phyloP scores from a whole-genome alignment of 2,797 vertebrate genomes.

The Margarornis squamiger region DNA sequence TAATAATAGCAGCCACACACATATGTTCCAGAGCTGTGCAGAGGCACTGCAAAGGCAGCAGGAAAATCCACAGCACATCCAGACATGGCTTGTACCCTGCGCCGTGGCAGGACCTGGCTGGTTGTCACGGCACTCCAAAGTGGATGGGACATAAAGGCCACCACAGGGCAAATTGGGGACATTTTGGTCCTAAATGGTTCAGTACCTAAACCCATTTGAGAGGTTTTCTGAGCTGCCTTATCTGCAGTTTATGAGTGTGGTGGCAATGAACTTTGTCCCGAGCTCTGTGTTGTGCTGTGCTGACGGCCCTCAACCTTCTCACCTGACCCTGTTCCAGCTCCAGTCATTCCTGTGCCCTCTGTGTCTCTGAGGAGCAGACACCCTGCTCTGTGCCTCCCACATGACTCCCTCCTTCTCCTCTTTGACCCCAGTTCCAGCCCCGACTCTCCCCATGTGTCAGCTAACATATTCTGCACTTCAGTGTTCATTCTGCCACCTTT shows the following conservation, averaged over 20 bases:
- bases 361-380: not conserved
- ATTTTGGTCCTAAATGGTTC: not conserved
- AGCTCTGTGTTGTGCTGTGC: not conserved
- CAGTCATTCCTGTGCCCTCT: not conserved
- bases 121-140: not conserved
- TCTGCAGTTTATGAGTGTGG: not conserved
- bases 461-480: not conserved
- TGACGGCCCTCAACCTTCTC: not conserved
- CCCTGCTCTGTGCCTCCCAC: rapidly evolving
- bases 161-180: rapidly evolving
- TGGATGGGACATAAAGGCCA: rapidly evolving
- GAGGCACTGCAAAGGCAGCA: not conserved
- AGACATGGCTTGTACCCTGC: rapidly evolving
- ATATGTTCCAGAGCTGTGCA: not conserved
- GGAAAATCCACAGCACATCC: rapidly evolving
- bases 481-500: not conserved
- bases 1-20: not conserved
- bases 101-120: rapidly evolving
- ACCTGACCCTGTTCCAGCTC: not conserved
- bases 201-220: not conserved
- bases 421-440: not conserved
- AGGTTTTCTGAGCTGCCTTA: not conserved
- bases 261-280: not conserved
- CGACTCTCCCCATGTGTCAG: not conserved
- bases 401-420: not conserved